Conservation (phyloP, 2,113 vertebrate species). For the Chaetodon trifascialis region DNA sequence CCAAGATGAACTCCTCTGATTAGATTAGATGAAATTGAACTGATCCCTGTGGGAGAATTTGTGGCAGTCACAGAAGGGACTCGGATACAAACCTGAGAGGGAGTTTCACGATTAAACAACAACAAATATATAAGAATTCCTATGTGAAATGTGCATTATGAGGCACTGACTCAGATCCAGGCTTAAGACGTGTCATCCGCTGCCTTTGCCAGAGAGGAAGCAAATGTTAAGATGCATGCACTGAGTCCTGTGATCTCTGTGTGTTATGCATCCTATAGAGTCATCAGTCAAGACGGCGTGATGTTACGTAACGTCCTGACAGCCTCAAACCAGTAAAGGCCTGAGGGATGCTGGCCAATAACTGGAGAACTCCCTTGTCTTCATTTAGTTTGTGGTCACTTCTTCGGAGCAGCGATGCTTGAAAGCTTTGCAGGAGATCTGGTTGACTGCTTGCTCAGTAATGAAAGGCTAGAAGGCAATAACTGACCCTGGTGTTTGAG, state of each 20-base stretch:
- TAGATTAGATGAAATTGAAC: slow-evolving; percentile 40
- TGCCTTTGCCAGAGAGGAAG: not conserved
- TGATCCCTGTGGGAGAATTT: slow-evolving; percentile 23
- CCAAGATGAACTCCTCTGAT: slow-evolving; percentile 17
- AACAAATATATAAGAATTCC: not conserved
- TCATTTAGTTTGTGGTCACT: slow-evolving; percentile 29
- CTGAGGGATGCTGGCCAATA: slow-evolving; percentile 12
- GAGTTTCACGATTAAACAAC: not conserved
- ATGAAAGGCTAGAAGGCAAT: slow-evolving; percentile 22
- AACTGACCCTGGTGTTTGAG: slow-evolving; percentile 20
- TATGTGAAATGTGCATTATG: not conserved
- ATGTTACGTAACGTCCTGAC: slow-evolving; percentile 46
- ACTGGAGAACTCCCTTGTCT: slow-evolving; percentile 20
- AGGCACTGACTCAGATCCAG: slow-evolving; percentile 5
- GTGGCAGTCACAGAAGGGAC: not conserved
- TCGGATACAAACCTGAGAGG: slow-evolving; percentile 1
- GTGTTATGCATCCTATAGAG: slow-evolving; percentile 15
- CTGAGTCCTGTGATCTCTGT: slow-evolving; percentile 2
- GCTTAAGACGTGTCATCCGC: not conserved
- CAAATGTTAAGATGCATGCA: not conserved
- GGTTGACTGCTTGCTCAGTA: slow-evolving; percentile 39
- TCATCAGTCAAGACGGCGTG: slow-evolving; percentile 22
- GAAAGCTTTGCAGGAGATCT: slow-evolving; percentile 29
- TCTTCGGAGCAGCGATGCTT: slow-evolving; percentile 21
- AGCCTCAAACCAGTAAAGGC: slow-evolving; percentile 16